Base-by-base conservation (phyloP, 2,797 vertebrate species). In the Amblyopsis hoosieri region DNA sequence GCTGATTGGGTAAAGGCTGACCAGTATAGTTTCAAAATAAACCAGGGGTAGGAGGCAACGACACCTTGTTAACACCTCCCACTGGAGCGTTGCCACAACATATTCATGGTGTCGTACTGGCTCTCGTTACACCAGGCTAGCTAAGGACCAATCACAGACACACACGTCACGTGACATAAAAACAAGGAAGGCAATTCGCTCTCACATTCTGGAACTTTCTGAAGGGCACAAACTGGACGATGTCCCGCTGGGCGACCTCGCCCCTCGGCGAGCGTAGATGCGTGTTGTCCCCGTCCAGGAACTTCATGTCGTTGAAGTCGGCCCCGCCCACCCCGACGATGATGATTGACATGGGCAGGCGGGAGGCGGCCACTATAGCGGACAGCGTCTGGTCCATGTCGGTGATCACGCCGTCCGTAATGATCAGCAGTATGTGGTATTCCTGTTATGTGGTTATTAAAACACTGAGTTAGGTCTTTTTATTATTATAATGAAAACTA, bases 171-270 rank as follows among this genome's bases (percentile, higher is more conserved):
- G 37, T 3, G 12, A 45, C 53, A 15, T 15, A 5, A 17, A 58
- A 13, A 12, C n/a, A 48, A 17, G 31, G 57, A 33, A 11, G 45
- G 37, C 3, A 2, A 12, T 14, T 31, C 0, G 2, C 42, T 86
- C 96, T 95, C 83, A 99, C 97, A 42, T 94, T 95, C 69, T 95
- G 94, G 85, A 99, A 99, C 63, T 98, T 90, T 64, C 96, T 90
- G 89, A 95, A 99, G 0, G 97, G 97, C 55, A 99, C 97, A 66
- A 99, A 99, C 76, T 99, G 97, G 54, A 99, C 97, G 4, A 99
- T 98, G 85, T 98, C 97, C 53, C 97, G 88, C 73, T 94, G 85
- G 60, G 96, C 96, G 0, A 84, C 48, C 59, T 97, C 94, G 50
- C 97, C 97, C 0, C 87, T 77, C 0, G 87, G 77, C 0, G 96